Conservation (phyloP, 2,113 vertebrate genomes). For the Tiliqua scincoides region DNA sequence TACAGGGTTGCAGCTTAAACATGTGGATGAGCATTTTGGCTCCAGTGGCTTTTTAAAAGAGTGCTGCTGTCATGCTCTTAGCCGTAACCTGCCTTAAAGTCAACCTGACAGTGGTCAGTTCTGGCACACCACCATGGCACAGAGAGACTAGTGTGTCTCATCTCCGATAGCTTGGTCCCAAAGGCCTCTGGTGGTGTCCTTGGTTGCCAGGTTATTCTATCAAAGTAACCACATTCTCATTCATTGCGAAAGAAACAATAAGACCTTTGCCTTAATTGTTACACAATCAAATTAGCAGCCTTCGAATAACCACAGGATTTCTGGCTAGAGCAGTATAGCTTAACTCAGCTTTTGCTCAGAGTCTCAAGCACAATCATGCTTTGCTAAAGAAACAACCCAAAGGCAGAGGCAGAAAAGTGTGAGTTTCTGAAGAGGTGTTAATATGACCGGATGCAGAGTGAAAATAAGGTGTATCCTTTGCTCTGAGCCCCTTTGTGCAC, state of each 20-base stretch:
- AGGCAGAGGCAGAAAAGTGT: neutral
- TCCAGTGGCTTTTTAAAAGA: too few relatives aligned
- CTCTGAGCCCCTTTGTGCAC: too few relatives aligned
- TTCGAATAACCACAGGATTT: neutral
- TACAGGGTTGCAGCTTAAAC: too few relatives aligned
- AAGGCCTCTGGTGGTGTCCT: neutral
- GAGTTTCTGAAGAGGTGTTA: neutral
- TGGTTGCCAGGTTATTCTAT: neutral
- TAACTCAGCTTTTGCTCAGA: neutral
- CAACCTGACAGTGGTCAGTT: neutral
- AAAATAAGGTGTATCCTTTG: neutral
- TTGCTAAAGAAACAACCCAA: neutral
- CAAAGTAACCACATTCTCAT: neutral
- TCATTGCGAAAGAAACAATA: neutral
- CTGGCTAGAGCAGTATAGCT: neutral
- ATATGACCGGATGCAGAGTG: neutral
- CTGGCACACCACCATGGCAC: too few relatives aligned
- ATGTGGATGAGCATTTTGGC: too few relatives aligned
- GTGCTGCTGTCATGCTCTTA: neutral
- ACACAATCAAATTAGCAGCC: neutral
- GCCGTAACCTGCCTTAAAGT: neutral
- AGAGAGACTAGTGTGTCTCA: neutral
- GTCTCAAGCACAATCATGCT: too few relatives aligned
- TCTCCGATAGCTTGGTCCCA: neutral
- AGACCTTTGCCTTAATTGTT: neutral